Percentiles rank a stretch among this genome's conserved stretches.
phyloP scores from a whole-genome alignment of 2,888 invertebrate genomes.

The Hermaeophaga mercurialis region DNA sequence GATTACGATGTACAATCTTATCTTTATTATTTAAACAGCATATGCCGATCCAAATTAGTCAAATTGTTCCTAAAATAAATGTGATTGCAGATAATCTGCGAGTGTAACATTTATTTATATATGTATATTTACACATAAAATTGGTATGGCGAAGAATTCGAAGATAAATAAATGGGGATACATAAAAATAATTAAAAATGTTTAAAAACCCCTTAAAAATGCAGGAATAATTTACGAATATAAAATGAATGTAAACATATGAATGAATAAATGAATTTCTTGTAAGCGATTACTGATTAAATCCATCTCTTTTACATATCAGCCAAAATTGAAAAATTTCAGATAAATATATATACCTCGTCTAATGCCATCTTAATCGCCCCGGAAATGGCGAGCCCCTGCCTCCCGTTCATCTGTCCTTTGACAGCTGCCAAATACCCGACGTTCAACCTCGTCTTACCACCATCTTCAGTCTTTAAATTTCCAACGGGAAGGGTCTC shows the following conservation, averaged over 20 bases:
- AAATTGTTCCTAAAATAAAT: constrained; percentile 2
- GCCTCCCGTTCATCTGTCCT: constrained; percentile 72
- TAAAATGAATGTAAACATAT: too few relatives aligned
- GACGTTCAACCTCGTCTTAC: constrained; percentile 70
- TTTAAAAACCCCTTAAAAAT: neutral
- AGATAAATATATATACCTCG: constrained; percentile 64
- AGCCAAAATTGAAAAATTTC: too few relatives aligned
- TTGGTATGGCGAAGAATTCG: too few relatives aligned
- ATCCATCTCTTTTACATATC: too few relatives aligned
- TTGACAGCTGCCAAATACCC: constrained; percentile 86
- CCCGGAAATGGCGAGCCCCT: constrained; percentile 88
- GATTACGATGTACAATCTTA: too few relatives aligned
- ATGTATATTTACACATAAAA: too few relatives aligned
- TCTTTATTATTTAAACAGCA: neutral
- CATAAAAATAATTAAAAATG: too few relatives aligned
- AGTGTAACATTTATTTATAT: too few relatives aligned
- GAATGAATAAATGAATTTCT: too few relatives aligned
- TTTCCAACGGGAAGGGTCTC: constrained; percentile 43
- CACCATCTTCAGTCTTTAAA: constrained; percentile 59
- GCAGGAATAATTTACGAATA: too few relatives aligned
- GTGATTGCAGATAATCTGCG: neutral
- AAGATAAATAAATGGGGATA: too few relatives aligned
- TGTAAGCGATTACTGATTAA: too few relatives aligned
- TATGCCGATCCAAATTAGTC: neutral
- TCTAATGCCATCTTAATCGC: constrained; percentile 89